Base-by-base conservation (phyloP, 1,140 invertebrate species). In the Heliconius hewitsoni region DNA sequence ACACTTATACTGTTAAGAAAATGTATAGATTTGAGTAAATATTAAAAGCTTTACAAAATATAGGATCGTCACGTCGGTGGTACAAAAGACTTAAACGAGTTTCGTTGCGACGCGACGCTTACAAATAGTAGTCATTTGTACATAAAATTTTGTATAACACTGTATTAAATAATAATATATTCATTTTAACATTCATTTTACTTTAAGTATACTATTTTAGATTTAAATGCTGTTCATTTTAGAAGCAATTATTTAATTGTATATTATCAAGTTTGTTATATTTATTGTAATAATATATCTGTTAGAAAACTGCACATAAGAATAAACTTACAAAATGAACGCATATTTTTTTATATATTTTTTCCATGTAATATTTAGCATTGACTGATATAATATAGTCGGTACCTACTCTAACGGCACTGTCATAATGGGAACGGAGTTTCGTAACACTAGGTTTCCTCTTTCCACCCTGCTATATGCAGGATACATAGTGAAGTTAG, bases 71-170 rank as follows among this genome's bases (percentile, higher is more conserved):
- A 23, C 23, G 60, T 66, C 60, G n/a, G 60, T 30, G 23, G 60
- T 66, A 66, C 60, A 66, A 66, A 66, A 66, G 60, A 66, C 27
- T 66, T 66, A 66, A 66, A 66, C 60, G 60, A 66, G 60, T 27
- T 27, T 66, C 11, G 9, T 30, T 13, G 60, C 23, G 60, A 66
- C 60, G 27, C 8, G 60, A 66, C 60, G 60, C 8, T 66, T 66
- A 66, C 13, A 66, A 66, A 66, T 66, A 66, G 5, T 23, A 66
- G 23, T 66, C 60, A 66, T 66, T 57, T 57, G 55, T 66, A 16
- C 60, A 27, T 66, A 30, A 9, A 66, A 66, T 30, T 66, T 66
- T 27, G 27, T 66, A 66, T 13, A 66, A n/a, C 16, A 27, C n/a
- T 66, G 9, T 30, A 27, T 9, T 66, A 27, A 66, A 66, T 27